Base-by-base conservation (phyloP, 2,113 vertebrate species). In the Tiliqua scincoides region DNA sequence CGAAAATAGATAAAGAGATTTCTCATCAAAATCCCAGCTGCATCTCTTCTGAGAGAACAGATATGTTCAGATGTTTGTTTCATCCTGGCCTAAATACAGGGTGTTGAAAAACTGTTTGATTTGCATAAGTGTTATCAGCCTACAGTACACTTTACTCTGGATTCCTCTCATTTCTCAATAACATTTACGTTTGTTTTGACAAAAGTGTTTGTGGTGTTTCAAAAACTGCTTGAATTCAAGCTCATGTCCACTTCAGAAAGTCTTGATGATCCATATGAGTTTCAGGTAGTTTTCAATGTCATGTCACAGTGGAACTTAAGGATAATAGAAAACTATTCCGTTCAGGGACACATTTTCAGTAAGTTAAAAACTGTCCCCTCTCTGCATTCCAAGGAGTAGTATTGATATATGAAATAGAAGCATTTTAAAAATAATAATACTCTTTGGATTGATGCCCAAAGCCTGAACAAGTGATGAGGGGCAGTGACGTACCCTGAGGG, bases 261-360 rank as follows among this genome's bases (percentile, higher is more conserved):
- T 37, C 25, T 70, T 74, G 35, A 85, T 73, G 54, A 73, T 73
- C 59, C n/a, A 54, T n/a, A 63, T 84, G 72, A 62, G 8, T 84
- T 85, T 82, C 82, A 88, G 48, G 48, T 83, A 86, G 11, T 6
- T 85, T 18, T 52, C 57, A 72, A 59, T 43, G 65, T 86, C 76
- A 79, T 15, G 32, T 32, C 25, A 63, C 3, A 73, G 0, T 21
- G 18, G 73, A 18, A 5, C 65, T 89, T 68, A 4, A 57, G 84
- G 75, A 75, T 6, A 79, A 79, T 11, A 48, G 25, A 25, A 54
- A 10, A 48, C 71, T 40, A 76, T 17, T 48, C 2, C 84, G 83
- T 9, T 12, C 7, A 48, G 15, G 10, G 21, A 89, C 81, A 62
- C 68, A 23, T 79, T 65, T 84, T 52, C 43, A 79, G n/a, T 30